Conservation (phyloP, 92 coral and sea anemone genomes). For the Porites cylindrica region DNA sequence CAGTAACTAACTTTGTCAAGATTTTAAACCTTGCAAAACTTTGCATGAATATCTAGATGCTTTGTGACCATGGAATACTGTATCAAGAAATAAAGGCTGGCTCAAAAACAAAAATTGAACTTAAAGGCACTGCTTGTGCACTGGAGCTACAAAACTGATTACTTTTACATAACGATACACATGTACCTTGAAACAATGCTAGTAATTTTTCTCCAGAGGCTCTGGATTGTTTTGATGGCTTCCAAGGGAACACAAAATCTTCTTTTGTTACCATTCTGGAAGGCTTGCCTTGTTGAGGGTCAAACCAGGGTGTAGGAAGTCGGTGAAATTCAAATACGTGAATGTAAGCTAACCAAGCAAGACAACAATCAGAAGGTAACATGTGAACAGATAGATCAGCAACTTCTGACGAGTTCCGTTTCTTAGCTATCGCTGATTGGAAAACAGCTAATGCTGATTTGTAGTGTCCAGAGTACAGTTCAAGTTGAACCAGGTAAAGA, state of each 20-base stretch:
- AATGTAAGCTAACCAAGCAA: conserved; percentile 90
- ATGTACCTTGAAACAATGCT: conserved; percentile 84
- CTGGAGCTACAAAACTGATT: not conserved
- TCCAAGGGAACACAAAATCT: conserved; percentile 95
- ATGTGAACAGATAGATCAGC: conserved; percentile 62
- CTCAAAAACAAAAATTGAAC: no score
- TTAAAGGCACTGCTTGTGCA: not conserved
- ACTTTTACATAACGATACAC: not conserved
- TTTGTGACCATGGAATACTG: no score
- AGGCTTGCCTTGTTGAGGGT: conserved; percentile 77
- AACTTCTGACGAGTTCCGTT: conserved; percentile 24
- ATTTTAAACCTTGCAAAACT: no score
- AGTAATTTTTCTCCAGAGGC: conserved; percentile 81
- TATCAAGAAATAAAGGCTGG: no score
- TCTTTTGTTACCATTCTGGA: conserved; percentile 92
- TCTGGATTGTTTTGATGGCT: conserved; percentile 85
- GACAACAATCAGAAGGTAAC: conserved; percentile 72
- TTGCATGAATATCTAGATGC: no score
- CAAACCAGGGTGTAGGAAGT: conserved; percentile 86
- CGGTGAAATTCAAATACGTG: conserved; percentile 97
- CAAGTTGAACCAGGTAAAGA: conserved; percentile 86
- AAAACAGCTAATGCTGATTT: conserved; percentile 72
- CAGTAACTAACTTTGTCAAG: no score
- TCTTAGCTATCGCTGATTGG: conserved; percentile 66
- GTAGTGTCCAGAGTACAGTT: conserved; percentile 77